phyloP scores from a whole-genome alignment of 1,140 invertebrate species.

The Drosophila triauraria region DNA sequence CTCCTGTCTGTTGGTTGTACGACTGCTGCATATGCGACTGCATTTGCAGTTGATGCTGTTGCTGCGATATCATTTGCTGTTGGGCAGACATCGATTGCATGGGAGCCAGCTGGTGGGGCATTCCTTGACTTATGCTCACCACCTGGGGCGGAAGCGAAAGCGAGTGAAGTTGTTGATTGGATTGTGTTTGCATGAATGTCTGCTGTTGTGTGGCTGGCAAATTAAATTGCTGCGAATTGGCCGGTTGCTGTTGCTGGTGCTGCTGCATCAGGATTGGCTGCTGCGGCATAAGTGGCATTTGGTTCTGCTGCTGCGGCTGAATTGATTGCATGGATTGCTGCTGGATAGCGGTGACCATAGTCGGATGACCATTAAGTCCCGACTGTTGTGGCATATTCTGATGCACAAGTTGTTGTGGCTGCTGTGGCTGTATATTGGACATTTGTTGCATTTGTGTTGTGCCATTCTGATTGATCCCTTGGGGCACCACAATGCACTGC shows the following conservation, averaged over 20 bases:
- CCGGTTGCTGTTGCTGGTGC: slow-evolving; percentile 58
- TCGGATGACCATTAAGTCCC: slow-evolving; percentile 33
- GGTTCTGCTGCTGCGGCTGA: slow-evolving; percentile 44
- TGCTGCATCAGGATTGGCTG: slow-evolving; percentile 50
- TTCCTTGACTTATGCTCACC: slow-evolving; percentile 42
- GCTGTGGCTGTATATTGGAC: slow-evolving; percentile 44
- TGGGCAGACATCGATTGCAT: slow-evolving; percentile 57
- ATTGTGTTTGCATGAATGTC: slow-evolving; percentile 61
- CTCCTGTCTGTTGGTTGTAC: slow-evolving; percentile 60
- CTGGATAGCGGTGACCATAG: slow-evolving; percentile 54
- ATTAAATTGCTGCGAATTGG: slow-evolving; percentile 54
- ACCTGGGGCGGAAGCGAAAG: slow-evolving; percentile 43
- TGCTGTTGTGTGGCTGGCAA: slow-evolving; percentile 54
- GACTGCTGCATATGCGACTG: slow-evolving; percentile 63
- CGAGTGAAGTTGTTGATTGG: slow-evolving; percentile 58
- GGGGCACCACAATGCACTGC: slow-evolving; percentile 29
- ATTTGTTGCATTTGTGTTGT: slow-evolving; percentile 35
- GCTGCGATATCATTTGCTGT: slow-evolving; percentile 63
- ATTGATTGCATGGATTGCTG: slow-evolving; percentile 56
- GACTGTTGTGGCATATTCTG: slow-evolving; percentile 48
- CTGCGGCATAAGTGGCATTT: slow-evolving; percentile 44
- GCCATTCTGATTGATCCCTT: slow-evolving; percentile 43
- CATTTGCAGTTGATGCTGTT: slow-evolving; percentile 62
- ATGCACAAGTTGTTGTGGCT: slow-evolving; percentile 47
- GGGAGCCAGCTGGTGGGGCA: slow-evolving; percentile 53